Conservation (phyloP, 2,888 invertebrate species). For the Orchestes rusci region DNA sequence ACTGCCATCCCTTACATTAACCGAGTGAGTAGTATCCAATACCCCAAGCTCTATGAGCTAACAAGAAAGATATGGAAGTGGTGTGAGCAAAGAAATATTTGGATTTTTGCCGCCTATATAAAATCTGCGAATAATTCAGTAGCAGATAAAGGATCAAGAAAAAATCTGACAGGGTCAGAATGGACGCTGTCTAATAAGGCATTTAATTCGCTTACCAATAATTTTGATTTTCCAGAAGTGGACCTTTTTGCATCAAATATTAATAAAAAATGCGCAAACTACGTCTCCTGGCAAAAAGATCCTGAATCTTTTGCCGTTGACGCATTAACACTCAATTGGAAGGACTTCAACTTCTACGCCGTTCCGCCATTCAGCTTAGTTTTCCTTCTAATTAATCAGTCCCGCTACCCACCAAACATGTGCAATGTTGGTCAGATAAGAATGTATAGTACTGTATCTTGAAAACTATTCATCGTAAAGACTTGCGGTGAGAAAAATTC, state of each 20-base stretch:
- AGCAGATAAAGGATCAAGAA: slow-evolving; percentile 1
- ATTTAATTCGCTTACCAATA: slow-evolving; percentile 8
- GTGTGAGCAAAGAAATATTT: slow-evolving; percentile 2
- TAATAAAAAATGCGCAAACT: slow-evolving; percentile 21
- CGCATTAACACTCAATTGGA: no score
- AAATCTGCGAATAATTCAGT: background rate
- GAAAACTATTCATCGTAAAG: no score
- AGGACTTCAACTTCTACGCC: no score
- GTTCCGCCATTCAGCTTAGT: no score
- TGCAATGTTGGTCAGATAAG: no score
- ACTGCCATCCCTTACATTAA: slow-evolving; percentile 5
- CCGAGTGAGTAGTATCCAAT: slow-evolving; percentile 2
- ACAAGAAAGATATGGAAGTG: slow-evolving; percentile 5
- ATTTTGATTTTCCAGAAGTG: slow-evolving; percentile 13
- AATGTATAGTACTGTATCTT: no score
- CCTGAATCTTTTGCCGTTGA: slow-evolving; percentile 3
- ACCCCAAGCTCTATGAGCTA: background rate
- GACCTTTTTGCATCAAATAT: slow-evolving; percentile 19
- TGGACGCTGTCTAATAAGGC: slow-evolving; percentile 8
- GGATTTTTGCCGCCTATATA: background rate
- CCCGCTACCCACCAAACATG: no score
- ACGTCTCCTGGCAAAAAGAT: slow-evolving; percentile 13
- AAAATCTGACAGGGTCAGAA: background rate
- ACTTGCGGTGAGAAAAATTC: no score
- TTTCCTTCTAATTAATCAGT: no score